Conservation (phyloP, 64 coral and sea anemone species). For the Actinia equina region DNA sequence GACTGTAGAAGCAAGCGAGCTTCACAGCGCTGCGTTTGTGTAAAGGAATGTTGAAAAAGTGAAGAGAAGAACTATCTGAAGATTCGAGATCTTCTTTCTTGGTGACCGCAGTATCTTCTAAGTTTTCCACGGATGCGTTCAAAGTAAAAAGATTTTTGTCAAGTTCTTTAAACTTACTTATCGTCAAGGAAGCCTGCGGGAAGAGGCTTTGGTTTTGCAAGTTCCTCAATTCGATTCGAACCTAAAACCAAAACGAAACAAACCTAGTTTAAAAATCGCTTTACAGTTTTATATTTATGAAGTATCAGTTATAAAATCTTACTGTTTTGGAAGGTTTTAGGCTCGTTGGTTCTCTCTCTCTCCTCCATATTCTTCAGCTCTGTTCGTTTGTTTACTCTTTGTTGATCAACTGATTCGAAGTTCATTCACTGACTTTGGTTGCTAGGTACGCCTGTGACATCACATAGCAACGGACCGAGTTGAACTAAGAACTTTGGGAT, state of each 20-base stretch:
- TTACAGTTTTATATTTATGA: neutral
- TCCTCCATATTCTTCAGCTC: slow-evolving; percentile 1
- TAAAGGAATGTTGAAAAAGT: too few species aligned
- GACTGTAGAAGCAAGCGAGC: too few species aligned
- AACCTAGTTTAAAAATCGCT: neutral
- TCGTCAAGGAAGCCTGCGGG: slow-evolving; percentile 88
- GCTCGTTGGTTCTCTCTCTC: neutral
- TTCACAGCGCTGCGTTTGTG: too few species aligned
- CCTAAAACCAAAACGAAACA: neutral
- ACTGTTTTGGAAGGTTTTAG: neutral
- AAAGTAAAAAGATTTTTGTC: neutral
- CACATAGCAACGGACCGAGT: slow-evolving; percentile 3
- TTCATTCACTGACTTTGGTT: slow-evolving; percentile 9
- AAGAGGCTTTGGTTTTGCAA: slow-evolving; percentile 68
- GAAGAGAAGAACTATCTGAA: too few species aligned
- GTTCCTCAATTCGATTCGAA: slow-evolving; percentile 45
- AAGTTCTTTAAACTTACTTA: slow-evolving; percentile 29
- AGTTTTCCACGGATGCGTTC: neutral
- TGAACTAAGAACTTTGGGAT: neutral
- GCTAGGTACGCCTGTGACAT: slow-evolving; percentile 1
- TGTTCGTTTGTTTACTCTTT: neutral
- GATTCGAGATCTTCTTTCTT: too few species aligned
- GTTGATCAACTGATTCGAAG: neutral
- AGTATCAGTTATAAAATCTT: neutral
- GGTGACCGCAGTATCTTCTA: too few species aligned